Evolutionary conservation across 2,113 vertebrate species (phyloP).

Genomic region (Phylloscopus whistleri): DNA sequence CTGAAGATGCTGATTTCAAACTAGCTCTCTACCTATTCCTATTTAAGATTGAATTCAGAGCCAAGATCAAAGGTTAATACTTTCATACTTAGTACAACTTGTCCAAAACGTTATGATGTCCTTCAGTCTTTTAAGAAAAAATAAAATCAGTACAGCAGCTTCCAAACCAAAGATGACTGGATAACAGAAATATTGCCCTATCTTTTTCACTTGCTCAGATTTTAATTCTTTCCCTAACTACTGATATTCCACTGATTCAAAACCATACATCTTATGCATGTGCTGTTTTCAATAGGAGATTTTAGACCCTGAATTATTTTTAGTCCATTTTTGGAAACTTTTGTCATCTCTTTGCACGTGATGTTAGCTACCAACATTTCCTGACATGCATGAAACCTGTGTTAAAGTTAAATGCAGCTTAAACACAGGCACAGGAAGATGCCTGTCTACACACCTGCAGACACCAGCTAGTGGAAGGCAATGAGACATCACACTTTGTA

Average conservation of each 20-base stretch:
- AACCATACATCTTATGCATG: not conserved
- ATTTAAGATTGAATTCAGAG: not conserved
- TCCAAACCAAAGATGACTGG: not conserved
- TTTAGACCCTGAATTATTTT: not conserved
- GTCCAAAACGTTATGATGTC: not conserved
- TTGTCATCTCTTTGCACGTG: not conserved
- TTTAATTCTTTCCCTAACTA: not conserved
- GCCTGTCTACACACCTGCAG: not conserved
- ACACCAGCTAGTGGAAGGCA: not conserved
- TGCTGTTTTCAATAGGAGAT: not conserved
- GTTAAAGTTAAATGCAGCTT: not conserved
- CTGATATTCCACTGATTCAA: not conserved
- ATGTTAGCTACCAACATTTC: not conserved
- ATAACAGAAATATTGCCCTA: not conserved
- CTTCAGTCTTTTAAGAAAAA: not conserved
- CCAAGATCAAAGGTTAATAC: not conserved
- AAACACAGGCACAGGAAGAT: not conserved
- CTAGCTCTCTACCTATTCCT: not conserved
- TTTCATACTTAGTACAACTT: not conserved
- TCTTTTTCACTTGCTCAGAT: not conserved
- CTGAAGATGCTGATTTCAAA: not conserved
- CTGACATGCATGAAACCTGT: rapidly evolving
- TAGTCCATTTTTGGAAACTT: not conserved
- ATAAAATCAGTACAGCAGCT: not conserved
- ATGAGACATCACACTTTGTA: not conserved